These are phyloP conservation scores for Cyphomyrus plagiostoma DNA, from an alignment of 2,113 vertebrate species.

Conservation along the genomic window DNA sequence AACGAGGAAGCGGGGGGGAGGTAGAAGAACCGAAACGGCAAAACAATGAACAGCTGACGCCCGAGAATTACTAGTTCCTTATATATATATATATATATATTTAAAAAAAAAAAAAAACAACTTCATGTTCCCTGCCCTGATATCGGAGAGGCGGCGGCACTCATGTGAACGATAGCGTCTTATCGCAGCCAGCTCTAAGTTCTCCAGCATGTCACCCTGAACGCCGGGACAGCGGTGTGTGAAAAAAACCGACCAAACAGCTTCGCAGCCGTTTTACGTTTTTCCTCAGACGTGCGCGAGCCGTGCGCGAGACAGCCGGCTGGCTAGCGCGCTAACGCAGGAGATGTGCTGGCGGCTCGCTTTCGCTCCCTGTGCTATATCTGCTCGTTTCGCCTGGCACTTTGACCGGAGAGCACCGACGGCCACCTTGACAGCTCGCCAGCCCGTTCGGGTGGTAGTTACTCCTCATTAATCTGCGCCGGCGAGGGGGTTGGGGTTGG, in stretches of 20 bases:
- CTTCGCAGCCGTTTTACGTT: not conserved
- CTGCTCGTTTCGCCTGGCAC: slow-evolving; percentile 27
- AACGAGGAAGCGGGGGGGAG: not conserved
- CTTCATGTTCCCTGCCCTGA: slow-evolving; percentile 19
- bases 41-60: slow-evolving; percentile 1
- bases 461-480: not conserved
- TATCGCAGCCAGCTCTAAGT: not conserved
- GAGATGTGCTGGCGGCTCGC: not conserved
- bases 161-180: not conserved
- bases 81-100: not conserved
- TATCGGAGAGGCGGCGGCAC: slow-evolving; percentile 18
- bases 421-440: slow-evolving; percentile 28
- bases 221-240: not conserved
- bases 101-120: not conserved
- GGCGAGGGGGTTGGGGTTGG: not conserved
- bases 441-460: slow-evolving; percentile 19
- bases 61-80: not conserved
- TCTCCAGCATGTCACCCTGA: not conserved
- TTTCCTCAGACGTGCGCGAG: not conserved
- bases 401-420: not conserved
- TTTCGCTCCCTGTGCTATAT: not conserved
- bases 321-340: slow-evolving; percentile 8
- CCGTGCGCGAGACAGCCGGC: slow-evolving; percentile 11
- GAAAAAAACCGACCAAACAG: not conserved
- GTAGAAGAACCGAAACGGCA: not conserved